Percentiles rank a stretch among this genome's conserved stretches.
Evolutionary conservation across 2,113 vertebrate genomes (phyloP).

Genomic region (Catharus bicknelli): DNA sequence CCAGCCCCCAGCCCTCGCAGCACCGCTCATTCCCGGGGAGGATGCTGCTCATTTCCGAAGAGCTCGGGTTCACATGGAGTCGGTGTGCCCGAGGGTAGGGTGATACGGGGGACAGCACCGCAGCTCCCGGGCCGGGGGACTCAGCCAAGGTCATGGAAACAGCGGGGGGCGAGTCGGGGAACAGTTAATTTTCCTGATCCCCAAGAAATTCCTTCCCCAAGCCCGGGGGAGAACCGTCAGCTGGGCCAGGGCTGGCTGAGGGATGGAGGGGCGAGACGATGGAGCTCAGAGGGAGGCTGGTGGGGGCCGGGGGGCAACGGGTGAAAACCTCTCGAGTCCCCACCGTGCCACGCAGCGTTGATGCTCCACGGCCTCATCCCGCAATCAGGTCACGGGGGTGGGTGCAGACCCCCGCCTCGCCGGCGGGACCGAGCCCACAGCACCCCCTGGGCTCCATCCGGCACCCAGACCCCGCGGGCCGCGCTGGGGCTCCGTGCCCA

Average conservation of each 20-base stretch:
- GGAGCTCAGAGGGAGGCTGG: background rate
- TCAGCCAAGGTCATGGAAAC: background rate
- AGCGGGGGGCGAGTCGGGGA: background rate
- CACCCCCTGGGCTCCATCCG: background rate
- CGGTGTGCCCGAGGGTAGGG: background rate
- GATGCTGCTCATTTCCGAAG: background rate
- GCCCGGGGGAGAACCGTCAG: background rate
- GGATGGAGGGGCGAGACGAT: background rate
- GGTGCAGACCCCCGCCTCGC: background rate
- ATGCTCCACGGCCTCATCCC: background rate
- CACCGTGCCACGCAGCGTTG: background rate
- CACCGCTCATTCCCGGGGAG: background rate
- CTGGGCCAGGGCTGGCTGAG: background rate
- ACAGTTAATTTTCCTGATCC: background rate
- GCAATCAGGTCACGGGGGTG: slow-evolving; percentile 25
- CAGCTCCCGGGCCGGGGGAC: background rate
- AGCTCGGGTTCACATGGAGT: rapidly evolving
- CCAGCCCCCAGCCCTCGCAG: background rate
- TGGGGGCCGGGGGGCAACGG: background rate
- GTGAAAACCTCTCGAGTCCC: background rate
- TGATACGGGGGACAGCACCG: background rate
- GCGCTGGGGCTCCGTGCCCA: background rate
- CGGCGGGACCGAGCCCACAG: background rate
- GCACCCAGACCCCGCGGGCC: background rate
- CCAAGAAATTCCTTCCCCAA: background rate